Percentiles rank a stretch among this genome's conserved stretches.
phyloP scores from a whole-genome alignment of 2,888 invertebrate genomes.

The Omphaloscelis lunosa region DNA sequence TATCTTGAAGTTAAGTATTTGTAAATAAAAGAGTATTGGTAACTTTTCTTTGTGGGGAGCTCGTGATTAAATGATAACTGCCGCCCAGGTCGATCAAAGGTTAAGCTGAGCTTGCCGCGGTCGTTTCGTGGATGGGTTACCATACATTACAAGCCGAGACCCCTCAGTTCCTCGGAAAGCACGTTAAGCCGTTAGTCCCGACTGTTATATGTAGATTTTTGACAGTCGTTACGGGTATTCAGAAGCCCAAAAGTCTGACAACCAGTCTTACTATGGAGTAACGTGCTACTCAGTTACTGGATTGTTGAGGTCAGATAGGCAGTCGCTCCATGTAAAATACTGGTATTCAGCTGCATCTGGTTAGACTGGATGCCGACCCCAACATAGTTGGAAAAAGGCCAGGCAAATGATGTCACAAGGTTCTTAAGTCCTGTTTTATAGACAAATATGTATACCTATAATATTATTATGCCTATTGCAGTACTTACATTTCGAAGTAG shows the following conservation, averaged over 20 bases:
- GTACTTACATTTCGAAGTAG: not conserved
- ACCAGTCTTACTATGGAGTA: not conserved
- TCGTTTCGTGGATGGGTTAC: too few species aligned
- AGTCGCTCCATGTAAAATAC: too few species aligned
- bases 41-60: not conserved
- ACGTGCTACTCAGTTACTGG: too few species aligned
- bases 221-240: not conserved
- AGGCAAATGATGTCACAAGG: not conserved
- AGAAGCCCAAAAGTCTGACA: not conserved
- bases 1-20: constrained; percentile 27
- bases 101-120: too few species aligned
- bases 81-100: too few species aligned
- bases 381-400: not conserved
- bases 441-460: too few species aligned
- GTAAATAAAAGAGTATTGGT: constrained; percentile 17
- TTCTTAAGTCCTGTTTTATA: too few species aligned
- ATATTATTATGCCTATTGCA: not conserved
- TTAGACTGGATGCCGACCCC: not conserved
- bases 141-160: too few species aligned
- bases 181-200: not conserved
- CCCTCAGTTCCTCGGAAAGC: not conserved
- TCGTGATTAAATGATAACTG: too few species aligned
- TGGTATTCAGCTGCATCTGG: not conserved
- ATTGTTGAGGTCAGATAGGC: not conserved
- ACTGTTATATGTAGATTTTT: not conserved